Evolutionary conservation across 2,888 invertebrate species (phyloP).

Genomic region (Petrolisthes manimaculis): DNA sequence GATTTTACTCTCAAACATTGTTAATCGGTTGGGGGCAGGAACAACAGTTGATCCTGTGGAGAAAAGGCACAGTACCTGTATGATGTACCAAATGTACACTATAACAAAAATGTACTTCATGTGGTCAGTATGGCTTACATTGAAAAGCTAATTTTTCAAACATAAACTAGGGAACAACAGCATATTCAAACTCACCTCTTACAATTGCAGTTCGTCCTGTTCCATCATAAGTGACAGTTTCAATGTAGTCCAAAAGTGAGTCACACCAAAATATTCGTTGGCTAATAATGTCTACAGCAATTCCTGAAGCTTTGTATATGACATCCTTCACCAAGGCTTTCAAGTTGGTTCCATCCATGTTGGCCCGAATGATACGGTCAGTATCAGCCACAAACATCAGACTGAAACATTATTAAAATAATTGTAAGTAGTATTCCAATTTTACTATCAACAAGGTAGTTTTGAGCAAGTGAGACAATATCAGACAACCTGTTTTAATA

Average conservation of each 20-base stretch:
- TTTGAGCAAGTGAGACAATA: too few species aligned
- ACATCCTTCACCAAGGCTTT: conserved; percentile 90
- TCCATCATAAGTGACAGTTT: conserved; percentile 94
- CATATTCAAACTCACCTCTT: conserved; percentile 39
- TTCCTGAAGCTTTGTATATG: conserved; percentile 92
- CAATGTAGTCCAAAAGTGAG: conserved; percentile 92
- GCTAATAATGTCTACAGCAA: conserved; percentile 90
- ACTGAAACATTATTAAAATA: conserved; percentile 67
- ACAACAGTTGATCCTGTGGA: conserved; percentile 77
- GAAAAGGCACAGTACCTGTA: neutral
- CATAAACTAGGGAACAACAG: too few species aligned
- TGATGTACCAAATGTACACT: too few species aligned
- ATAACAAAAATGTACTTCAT: too few species aligned
- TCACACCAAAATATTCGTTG: conserved; percentile 97
- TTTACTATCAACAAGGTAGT: too few species aligned
- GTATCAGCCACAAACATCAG: conserved; percentile 74
- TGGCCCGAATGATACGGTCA: conserved; percentile 79
- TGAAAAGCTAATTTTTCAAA: too few species aligned
- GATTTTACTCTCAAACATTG: conserved; percentile 86
- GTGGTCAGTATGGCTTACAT: too few species aligned
- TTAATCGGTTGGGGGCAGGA: conserved; percentile 84
- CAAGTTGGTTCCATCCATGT: conserved; percentile 93
- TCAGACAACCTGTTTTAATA: too few species aligned
- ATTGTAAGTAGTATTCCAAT: too few species aligned
- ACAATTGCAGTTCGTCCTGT: conserved; percentile 67